These are phyloP conservation scores for Chiloscyllium plagiosum DNA, from an alignment of 2,113 vertebrate species.

Conservation along the genomic window DNA sequence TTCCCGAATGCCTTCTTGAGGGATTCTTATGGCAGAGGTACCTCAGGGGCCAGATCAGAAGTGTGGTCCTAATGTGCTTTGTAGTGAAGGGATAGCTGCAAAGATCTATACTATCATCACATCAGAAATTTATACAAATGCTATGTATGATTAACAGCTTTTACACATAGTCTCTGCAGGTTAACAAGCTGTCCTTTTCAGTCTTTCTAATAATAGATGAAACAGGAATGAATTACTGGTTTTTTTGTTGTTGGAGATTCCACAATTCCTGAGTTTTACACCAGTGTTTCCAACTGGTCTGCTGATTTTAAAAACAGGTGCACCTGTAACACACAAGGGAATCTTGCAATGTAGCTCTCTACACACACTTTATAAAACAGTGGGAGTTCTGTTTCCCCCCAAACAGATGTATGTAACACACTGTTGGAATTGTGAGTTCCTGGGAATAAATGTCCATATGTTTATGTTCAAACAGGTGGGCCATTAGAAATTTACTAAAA, in stretches of 20 bases:
- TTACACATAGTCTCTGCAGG: background rate
- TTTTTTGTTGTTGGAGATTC: background rate
- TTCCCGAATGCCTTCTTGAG: background rate
- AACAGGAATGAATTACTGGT: background rate
- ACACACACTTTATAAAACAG: conserved; percentile 29
- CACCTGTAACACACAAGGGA: conserved; percentile 33
- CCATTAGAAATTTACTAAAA: conserved; percentile 28
- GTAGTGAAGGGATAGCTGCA: background rate
- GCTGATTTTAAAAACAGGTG: conserved; percentile 31
- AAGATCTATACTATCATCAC: background rate
- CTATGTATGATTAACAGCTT: background rate
- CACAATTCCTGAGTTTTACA: conserved; percentile 4
- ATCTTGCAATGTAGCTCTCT: conserved; percentile 20
- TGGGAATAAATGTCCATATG: conserved; percentile 24
- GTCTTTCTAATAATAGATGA: background rate
- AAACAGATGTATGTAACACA: conserved; percentile 35
- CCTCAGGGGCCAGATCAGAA: background rate
- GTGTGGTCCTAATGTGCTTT: background rate
- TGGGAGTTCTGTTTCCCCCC: conserved; percentile 11
- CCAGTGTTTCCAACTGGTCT: conserved; percentile 16
- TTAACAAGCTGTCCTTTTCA: conserved; percentile 2
- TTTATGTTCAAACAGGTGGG: conserved; percentile 31
- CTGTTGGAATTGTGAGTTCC: conserved; percentile 22
- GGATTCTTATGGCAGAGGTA: too few relatives aligned
- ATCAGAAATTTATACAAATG: conserved; percentile 10